Percentiles rank a stretch among this genome's conserved stretches.
Evolutionary conservation across 2,797 vertebrate genomes (phyloP).

Genomic region (Sphaeramia orbicularis): DNA sequence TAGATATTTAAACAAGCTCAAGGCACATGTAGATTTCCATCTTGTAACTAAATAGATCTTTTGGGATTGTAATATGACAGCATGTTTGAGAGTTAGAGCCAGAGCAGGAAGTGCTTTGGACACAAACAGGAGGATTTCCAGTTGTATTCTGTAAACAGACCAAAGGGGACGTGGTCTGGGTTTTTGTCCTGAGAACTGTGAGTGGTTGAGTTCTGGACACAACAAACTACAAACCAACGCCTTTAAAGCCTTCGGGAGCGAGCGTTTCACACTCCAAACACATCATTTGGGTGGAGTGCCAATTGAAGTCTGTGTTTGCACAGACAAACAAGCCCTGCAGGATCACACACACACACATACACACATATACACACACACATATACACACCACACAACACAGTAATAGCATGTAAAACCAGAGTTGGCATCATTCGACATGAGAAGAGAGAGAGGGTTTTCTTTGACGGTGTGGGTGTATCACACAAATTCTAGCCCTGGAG

Average conservation of each 20-base stretch:
- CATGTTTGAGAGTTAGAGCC: too few relatives aligned
- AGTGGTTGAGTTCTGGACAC: background rate
- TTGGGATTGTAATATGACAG: too few relatives aligned
- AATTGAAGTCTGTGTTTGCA: slow-evolving; percentile 19
- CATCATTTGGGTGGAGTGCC: slow-evolving; percentile 40
- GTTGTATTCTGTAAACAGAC: too few relatives aligned
- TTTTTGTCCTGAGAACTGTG: too few relatives aligned
- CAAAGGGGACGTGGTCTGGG: too few relatives aligned
- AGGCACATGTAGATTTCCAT: too few relatives aligned
- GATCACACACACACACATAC: background rate
- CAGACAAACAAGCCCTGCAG: slow-evolving; percentile 29
- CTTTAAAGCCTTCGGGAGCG: background rate
- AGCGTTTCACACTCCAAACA: background rate
- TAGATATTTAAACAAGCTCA: too few relatives aligned
- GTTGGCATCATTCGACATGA: slow-evolving; percentile 3
- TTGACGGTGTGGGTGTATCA: slow-evolving; percentile 55
- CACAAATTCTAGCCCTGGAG: slow-evolving; percentile 51
- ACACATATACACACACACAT: too few relatives aligned
- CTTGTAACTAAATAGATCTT: too few relatives aligned
- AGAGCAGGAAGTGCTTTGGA: too few relatives aligned
- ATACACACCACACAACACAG: background rate
- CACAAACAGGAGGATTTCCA: too few relatives aligned
- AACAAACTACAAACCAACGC: background rate
- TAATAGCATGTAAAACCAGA: slow-evolving; percentile 15
- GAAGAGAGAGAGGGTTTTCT: slow-evolving; percentile 14